Conservation (phyloP, 2,113 vertebrate genomes). For the Scortum barcoo region DNA sequence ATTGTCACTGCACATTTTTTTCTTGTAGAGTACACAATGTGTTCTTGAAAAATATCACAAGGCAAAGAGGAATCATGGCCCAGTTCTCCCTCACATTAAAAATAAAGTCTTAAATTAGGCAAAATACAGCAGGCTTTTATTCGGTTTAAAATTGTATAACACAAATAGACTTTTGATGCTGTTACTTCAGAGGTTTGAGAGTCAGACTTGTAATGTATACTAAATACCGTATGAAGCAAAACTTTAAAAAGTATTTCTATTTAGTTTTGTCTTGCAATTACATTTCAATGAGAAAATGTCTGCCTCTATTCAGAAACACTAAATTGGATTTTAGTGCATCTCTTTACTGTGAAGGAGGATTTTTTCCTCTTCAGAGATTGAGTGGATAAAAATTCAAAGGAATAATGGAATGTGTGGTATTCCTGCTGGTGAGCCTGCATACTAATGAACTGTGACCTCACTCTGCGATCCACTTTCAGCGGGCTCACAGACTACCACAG, state of each 20-base stretch:
- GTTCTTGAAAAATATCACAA: not conserved
- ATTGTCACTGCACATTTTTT: not conserved
- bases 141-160: not conserved
- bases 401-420: slow-evolving; percentile 59
- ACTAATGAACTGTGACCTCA: slow-evolving; percentile 58
- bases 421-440: slow-evolving; percentile 50
- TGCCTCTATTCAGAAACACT: slow-evolving; percentile 11
- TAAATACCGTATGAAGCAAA: not conserved
- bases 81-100: not conserved
- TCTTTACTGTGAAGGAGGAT: slow-evolving; percentile 9
- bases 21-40: not conserved
- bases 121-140: not conserved
- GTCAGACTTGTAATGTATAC: not conserved
- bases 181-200: not conserved
- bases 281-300: slow-evolving; percentile 12
- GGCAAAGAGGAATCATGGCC: not conserved
- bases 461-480: slow-evolving; percentile 16
- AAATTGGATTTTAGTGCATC: slow-evolving; percentile 32
- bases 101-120: not conserved
- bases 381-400: slow-evolving; percentile 44
- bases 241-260: not conserved
- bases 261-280: not conserved
- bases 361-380: slow-evolving; percentile 12
- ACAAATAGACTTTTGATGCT: not conserved
- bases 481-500: slow-evolving; percentile 7